A percentile compares a stretch with the other conserved stretches of the same genome.
These are phyloP conservation scores for Coremacera marginata DNA, from an alignment of 2,888 invertebrate species.

Conservation along the genomic window DNA sequence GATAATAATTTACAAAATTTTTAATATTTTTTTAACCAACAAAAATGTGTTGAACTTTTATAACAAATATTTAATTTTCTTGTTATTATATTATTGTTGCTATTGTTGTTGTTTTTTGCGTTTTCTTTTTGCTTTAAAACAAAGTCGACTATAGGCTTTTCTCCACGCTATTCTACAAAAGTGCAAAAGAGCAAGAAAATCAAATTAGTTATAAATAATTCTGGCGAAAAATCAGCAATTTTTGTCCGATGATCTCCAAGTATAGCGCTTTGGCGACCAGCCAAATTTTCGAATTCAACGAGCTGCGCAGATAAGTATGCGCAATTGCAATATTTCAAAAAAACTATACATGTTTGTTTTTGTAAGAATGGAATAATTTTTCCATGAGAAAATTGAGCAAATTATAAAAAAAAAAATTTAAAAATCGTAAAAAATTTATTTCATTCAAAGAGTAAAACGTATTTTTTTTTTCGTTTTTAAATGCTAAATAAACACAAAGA, in stretches of 20 bases:
- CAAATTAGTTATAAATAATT: constrained; percentile 67
- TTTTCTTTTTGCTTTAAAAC: constrained; percentile 36
- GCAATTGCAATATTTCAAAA: constrained; percentile 41
- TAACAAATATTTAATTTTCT: not conserved
- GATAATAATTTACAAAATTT: too few relatives aligned
- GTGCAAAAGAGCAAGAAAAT: constrained; percentile 52
- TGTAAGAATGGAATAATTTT: not conserved
- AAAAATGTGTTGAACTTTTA: not conserved
- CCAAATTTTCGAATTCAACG: constrained; percentile 72
- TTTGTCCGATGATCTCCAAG: constrained; percentile 80
- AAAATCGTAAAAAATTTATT: not conserved
- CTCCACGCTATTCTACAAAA: constrained; percentile 44
- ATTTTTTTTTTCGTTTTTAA: not conserved
- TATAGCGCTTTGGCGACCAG: constrained; percentile 86
- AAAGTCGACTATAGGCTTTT: constrained; percentile 43
- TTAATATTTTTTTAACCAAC: not conserved
- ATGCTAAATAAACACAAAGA: too few relatives aligned
- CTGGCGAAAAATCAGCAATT: constrained; percentile 69
- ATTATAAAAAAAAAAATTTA: not conserved
- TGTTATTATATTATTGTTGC: constrained; percentile 6
- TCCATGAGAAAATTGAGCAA: not conserved
- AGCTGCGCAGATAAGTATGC: constrained; percentile 61
- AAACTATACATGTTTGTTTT: not conserved
- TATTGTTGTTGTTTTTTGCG: constrained; percentile 8
- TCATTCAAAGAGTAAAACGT: not conserved